phyloP scores from a whole-genome alignment of 2,797 vertebrate species.

The Tachyglossus aculeatus region DNA sequence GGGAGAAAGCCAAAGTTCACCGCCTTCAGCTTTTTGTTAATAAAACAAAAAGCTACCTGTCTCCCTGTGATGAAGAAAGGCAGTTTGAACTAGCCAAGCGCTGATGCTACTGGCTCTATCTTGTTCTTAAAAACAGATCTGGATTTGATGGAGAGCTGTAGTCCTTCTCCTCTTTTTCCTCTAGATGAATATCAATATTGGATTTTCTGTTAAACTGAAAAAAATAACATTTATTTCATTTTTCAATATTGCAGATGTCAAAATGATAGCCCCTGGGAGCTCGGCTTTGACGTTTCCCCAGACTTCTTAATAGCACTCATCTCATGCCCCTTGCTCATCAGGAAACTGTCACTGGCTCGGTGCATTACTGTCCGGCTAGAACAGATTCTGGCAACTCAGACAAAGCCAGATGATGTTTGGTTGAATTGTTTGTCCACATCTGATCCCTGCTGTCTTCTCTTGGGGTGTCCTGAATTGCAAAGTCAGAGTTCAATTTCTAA shows the following conservation, averaged over 20 bases:
- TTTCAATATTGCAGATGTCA: not conserved
- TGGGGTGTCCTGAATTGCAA: not conserved
- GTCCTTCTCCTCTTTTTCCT: not conserved
- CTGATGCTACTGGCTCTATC: not conserved
- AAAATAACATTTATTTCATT: not conserved
- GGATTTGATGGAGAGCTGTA: not conserved
- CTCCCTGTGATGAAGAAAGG: not conserved
- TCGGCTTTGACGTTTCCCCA: not conserved
- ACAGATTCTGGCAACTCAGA: too few species aligned
- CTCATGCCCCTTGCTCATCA: not conserved
- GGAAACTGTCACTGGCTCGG: not conserved
- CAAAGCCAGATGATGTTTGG: not conserved
- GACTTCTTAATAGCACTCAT: not conserved
- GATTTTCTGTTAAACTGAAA: conserved; percentile 2
- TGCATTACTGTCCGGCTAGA: not conserved
- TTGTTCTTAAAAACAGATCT: not conserved
- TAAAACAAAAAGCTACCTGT: not conserved
- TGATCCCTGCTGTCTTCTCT: not conserved
- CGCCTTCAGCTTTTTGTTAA: not conserved
- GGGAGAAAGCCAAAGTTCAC: not conserved
- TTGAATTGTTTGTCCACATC: not conserved
- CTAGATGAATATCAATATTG: not conserved
- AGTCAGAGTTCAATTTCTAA: not conserved
- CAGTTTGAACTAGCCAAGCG: not conserved
- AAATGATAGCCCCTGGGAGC: not conserved